Conservation (phyloP, 2,797 vertebrate genomes). For the Sphaeramia orbicularis region DNA sequence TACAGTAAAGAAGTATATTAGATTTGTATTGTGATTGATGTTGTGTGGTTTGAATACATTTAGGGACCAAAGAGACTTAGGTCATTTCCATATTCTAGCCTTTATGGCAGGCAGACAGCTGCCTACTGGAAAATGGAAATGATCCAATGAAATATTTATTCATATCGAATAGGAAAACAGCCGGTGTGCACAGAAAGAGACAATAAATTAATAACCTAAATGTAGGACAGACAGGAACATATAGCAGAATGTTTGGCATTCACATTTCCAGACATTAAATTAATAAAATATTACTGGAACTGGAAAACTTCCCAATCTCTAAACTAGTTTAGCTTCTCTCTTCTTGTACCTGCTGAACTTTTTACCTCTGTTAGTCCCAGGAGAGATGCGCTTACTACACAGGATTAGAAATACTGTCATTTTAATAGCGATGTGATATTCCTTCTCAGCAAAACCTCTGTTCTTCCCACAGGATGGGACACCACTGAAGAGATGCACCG, state of each 20-base stretch:
- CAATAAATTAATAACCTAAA: conserved; percentile 57
- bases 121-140: conserved; percentile 68
- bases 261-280: conserved; percentile 27
- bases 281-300: conserved; percentile 40
- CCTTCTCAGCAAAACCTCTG: conserved; percentile 61
- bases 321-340: conserved; percentile 50
- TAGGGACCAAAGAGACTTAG: conserved; percentile 32
- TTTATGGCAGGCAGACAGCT: conserved; percentile 60
- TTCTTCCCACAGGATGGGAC: conserved; percentile 42
- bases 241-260: conserved; percentile 23
- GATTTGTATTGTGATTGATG: conserved; percentile 62
- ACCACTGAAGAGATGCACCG: conserved; percentile 40
- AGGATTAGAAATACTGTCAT: conserved; percentile 40
- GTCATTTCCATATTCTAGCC: conserved; percentile 60
- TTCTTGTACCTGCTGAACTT: conserved; percentile 60
- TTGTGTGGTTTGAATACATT: conserved; percentile 62
- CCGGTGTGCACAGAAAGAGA: conserved; percentile 37
- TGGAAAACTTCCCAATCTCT: conserved; percentile 34
- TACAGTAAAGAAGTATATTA: conserved; percentile 42
- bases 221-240: conserved; percentile 35
- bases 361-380: conserved; percentile 59
- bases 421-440: conserved; percentile 52
- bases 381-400: conserved; percentile 55
- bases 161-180: conserved; percentile 57
- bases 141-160: conserved; percentile 73